These are phyloP conservation scores for Esox lucius DNA, from an alignment of 2,797 vertebrate species.

Conservation along the genomic window DNA sequence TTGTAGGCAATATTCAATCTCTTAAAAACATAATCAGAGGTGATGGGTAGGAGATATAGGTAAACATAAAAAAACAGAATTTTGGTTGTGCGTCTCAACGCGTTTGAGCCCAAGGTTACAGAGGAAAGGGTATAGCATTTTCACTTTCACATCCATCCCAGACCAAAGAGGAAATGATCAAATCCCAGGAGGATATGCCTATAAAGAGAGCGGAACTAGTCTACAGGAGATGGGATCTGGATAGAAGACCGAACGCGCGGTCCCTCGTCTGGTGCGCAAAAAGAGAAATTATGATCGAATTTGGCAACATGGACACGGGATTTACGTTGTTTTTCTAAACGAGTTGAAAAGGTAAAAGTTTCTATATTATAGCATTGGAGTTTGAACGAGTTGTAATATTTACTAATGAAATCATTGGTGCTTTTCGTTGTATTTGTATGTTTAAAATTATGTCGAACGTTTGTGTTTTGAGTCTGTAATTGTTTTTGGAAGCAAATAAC, in stretches of 20 bases:
- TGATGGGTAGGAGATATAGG: background rate
- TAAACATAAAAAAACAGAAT: background rate
- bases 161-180: background rate
- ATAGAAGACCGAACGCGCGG: background rate
- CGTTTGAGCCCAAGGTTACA: background rate
- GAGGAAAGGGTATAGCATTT: background rate
- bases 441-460: background rate
- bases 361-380: background rate
- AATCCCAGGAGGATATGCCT: constrained; percentile 5
- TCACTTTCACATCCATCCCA: background rate
- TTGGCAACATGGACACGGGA: constrained; percentile 31
- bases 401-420: background rate
- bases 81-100: constrained; percentile 14
- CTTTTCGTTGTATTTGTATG: background rate
- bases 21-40: background rate
- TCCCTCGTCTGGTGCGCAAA: background rate
- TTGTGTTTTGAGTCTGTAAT: background rate
- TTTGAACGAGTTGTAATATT: background rate
- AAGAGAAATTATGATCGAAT: constrained; percentile 7
- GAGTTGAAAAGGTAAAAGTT: constrained; percentile 54
- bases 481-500: background rate
- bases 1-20: background rate
- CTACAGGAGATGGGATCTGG: background rate
- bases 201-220: constrained; percentile 13
- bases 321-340: constrained; percentile 38